Evolutionary conservation across 2,888 invertebrate species (phyloP).

Genomic region (Cynaeus angustus): DNA sequence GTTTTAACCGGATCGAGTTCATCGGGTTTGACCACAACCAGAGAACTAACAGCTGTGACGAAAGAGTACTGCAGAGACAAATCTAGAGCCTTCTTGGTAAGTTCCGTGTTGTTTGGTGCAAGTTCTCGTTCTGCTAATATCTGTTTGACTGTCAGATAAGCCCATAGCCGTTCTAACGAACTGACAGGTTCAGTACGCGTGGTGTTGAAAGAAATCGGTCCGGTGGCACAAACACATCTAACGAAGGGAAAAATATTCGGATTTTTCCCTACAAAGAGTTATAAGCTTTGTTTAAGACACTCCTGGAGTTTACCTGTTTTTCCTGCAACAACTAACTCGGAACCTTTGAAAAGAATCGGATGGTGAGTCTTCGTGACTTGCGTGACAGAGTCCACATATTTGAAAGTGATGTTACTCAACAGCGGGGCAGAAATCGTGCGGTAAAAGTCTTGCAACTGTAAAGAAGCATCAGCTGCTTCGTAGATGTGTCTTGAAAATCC

Average conservation of each 20-base stretch:
- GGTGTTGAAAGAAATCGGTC: slow-evolving; percentile 59
- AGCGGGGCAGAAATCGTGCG: slow-evolving; percentile 73
- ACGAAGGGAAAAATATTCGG: neutral
- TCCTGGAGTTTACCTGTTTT: slow-evolving; percentile 52
- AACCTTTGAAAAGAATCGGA: slow-evolving; percentile 77
- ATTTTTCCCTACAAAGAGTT: slow-evolving; percentile 11
- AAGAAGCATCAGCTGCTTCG: slow-evolving; percentile 78
- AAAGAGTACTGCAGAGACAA: slow-evolving; percentile 75
- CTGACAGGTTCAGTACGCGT: slow-evolving; percentile 60
- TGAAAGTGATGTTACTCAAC: slow-evolving; percentile 77
- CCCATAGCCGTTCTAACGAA: slow-evolving; percentile 74
- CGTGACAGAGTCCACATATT: slow-evolving; percentile 76
- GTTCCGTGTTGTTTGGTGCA: slow-evolving; percentile 50
- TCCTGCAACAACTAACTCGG: slow-evolving; percentile 78
- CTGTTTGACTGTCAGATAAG: slow-evolving; percentile 79
- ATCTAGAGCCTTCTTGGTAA: slow-evolving; percentile 74
- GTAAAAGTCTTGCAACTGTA: slow-evolving; percentile 79
- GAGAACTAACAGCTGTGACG: slow-evolving; percentile 81
- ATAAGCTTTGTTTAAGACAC: neutral
- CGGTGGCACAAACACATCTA: slow-evolving; percentile 46
- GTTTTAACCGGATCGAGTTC: neutral
- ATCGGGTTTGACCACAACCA: slow-evolving; percentile 78
- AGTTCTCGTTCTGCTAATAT: slow-evolving; percentile 74
- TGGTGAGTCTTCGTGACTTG: slow-evolving; percentile 75
- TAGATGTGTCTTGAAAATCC: slow-evolving; percentile 82